Conservation (phyloP, 2,113 vertebrate species). For the Cyphomyrus plagiostoma region DNA sequence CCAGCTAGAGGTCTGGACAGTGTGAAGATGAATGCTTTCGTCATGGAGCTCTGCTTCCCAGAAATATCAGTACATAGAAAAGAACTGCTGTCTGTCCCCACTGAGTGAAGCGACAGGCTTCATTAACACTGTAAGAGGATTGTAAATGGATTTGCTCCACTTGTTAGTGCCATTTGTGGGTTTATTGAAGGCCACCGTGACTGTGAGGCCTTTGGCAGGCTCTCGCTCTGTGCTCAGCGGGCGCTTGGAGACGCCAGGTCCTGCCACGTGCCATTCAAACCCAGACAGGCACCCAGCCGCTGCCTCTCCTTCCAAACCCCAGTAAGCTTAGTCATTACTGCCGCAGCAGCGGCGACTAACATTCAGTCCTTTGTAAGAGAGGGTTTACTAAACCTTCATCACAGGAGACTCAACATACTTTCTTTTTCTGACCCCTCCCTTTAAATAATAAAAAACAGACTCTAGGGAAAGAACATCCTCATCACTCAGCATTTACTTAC, state of each 20-base stretch:
- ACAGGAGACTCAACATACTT: background rate
- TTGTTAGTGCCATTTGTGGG: background rate
- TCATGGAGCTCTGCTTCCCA: background rate
- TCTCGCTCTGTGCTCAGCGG: background rate
- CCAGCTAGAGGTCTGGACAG: background rate
- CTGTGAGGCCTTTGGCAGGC: background rate
- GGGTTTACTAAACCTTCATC: background rate
- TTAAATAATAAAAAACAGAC: background rate
- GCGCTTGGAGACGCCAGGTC: background rate
- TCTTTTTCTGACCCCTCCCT: background rate
- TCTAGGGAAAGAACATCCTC: background rate
- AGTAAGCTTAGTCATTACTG: background rate
- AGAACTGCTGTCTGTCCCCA: background rate
- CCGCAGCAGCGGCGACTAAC: background rate
- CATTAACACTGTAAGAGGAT: conserved; percentile 5
- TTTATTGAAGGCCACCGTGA: background rate
- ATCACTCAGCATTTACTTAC: background rate
- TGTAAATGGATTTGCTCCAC: conserved; percentile 14
- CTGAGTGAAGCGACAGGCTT: background rate
- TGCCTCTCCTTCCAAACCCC: background rate
- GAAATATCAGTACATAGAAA: background rate
- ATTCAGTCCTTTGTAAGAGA: background rate
- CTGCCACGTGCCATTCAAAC: background rate
- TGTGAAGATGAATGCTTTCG: background rate
- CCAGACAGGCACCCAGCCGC: background rate